Evolutionary conservation across 2,113 vertebrate genomes (phyloP).

Genomic region (Oxyura jamaicensis): DNA sequence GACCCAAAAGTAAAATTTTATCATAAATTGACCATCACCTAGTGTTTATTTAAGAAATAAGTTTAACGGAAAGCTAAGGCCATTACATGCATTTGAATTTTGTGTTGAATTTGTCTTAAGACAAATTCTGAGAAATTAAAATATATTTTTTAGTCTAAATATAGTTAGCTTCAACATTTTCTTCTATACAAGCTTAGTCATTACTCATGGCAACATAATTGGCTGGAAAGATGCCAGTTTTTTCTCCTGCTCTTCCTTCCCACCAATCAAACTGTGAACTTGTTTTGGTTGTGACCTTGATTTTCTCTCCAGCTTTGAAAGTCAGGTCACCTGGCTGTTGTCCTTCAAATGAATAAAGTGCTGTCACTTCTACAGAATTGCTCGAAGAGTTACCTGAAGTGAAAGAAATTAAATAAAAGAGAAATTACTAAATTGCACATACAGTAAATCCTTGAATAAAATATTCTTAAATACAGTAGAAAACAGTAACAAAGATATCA

Average conservation of each 20-base stretch:
- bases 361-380: constrained; percentile 77
- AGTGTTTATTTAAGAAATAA: neutral
- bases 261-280: constrained; percentile 96
- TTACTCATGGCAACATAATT: constrained; percentile 87
- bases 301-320: constrained; percentile 88
- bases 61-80: neutral
- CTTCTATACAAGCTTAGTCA: neutral
- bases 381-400: constrained; percentile 55
- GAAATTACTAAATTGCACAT: neutral
- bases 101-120: neutral
- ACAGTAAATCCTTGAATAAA: neutral
- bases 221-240: constrained; percentile 94
- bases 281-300: constrained; percentile 87
- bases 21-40: neutral
- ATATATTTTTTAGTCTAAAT: neutral
- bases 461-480: neutral
- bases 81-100: neutral
- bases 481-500: neutral
- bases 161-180: neutral
- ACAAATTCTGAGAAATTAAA: constrained; percentile 22
- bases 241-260: constrained; percentile 86
- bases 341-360: constrained; percentile 85
- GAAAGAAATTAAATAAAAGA: neutral
- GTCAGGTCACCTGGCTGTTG: constrained; percentile 91
- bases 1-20: neutral